phyloP scores from a whole-genome alignment of 1,140 invertebrate genomes.

The Thaumetopoea pityocampa region DNA sequence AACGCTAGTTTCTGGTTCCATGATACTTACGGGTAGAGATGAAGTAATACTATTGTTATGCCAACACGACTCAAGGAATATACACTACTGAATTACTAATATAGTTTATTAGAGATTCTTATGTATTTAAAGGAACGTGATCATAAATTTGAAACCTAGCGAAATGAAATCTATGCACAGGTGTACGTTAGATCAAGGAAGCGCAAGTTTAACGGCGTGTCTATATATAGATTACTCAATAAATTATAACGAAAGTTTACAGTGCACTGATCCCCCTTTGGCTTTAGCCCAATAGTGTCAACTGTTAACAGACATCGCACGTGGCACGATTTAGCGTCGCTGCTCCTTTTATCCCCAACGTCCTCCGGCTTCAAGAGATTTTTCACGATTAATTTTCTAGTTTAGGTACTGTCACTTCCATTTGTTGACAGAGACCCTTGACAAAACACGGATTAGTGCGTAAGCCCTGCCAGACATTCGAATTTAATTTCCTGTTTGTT shows the following conservation, averaged over 20 bases:
- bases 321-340: constrained; percentile 52
- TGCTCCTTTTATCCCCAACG: constrained; percentile 33
- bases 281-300: constrained; percentile 60
- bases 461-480: constrained; percentile 46
- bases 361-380: constrained; percentile 44
- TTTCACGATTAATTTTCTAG: constrained; percentile 66
- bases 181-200: constrained; percentile 10
- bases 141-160: too few species aligned
- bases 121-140: too few species aligned
- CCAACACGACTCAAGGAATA: too few species aligned
- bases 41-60: too few species aligned
- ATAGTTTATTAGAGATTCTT: too few species aligned
- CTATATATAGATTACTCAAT: constrained; percentile 13
- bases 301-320: constrained; percentile 66
- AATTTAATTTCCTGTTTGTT: constrained; percentile 54
- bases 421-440: constrained; percentile 60
- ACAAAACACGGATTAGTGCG: constrained; percentile 64
- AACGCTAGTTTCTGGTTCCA: too few species aligned
- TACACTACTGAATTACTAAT: too few species aligned
- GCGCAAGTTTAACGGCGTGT: constrained; percentile 3
- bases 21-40: too few species aligned
- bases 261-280: constrained; percentile 50
- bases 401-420: constrained; percentile 58
- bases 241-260: constrained; percentile 18
- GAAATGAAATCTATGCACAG: too few species aligned